Evolutionary conservation across 2,888 invertebrate genomes (phyloP), one percentile per base, ranked within the genome.

Genomic region (Caenorhabditis sulstoni): DNA sequence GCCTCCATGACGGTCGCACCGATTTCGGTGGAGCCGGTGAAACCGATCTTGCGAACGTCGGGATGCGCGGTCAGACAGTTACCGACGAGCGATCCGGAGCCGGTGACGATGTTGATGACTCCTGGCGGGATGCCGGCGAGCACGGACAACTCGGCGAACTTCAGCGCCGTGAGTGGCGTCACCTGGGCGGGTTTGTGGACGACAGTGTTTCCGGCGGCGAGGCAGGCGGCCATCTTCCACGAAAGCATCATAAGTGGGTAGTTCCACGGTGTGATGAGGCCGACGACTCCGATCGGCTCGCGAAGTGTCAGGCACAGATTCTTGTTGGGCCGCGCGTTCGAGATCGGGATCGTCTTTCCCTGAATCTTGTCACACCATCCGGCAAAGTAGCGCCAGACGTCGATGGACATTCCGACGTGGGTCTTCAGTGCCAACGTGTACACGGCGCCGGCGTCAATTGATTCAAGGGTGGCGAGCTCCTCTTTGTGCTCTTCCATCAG

Each of bases 241-340:
- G 96, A 95, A 12, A 97, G 91, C 97, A 97, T 98, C 97, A 98
- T 97, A 11, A 98, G 92, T 0, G 97, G 97, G 91, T 97, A 98
- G 91, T 97, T 97, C 97, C 97, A 98, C 0, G 97, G 97, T 0
- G 96, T 96, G 16, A 97, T 94, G 16, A 97, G 92, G 0, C 94
- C 97, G 88, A 95, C 96, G 3, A 97, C 97, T 0, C 94, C 97
- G 23, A 83, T 58, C 12, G 83, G 83, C 67, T 83, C 83, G 83
- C 94, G 94, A 89, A 94, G 94, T 0, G 97, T 97, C 85, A 95
- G 93, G 0, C 95, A 94, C 1, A 97, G 91, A 90, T 97, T 96
- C 87, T 93, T 93, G 90, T 95, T 96, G 0, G 97, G 97, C 62
- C 96, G 92, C 0, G 97, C 96, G 88, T 97, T 95, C 87, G 93